phyloP scores from a whole-genome alignment of 2,113 vertebrate genomes.

The Tychaedon coryphoeus region DNA sequence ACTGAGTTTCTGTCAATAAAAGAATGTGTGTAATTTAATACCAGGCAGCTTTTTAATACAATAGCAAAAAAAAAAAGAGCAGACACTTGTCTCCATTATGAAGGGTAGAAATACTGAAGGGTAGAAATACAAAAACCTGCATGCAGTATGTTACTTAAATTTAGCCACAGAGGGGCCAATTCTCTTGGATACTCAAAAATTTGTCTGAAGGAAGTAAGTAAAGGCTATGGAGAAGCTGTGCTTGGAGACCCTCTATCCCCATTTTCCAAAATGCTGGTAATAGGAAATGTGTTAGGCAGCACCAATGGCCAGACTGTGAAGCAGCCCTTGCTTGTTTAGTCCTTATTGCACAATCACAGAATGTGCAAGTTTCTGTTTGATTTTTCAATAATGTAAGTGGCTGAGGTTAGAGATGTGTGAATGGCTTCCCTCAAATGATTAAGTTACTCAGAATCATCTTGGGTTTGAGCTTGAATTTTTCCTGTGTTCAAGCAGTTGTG shows the following conservation, averaged over 20 bases:
- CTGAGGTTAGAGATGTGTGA: not conserved
- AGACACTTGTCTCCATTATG: not conserved
- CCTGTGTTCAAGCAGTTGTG: not conserved
- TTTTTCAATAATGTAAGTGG: not conserved
- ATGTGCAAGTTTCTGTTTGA: not conserved
- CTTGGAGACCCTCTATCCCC: not conserved
- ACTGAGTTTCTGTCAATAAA: constrained; percentile 17
- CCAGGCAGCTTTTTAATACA: not conserved
- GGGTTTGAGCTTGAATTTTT: not conserved
- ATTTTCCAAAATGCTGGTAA: not conserved
- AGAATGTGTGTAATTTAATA: not conserved
- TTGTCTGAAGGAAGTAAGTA: not conserved
- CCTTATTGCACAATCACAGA: not conserved
- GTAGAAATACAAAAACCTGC: not conserved
- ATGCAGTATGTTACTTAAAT: not conserved
- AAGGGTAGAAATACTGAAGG: not conserved
- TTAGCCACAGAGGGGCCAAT: not conserved
- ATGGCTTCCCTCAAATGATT: not conserved
- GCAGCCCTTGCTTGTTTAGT: not conserved
- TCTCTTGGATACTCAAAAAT: not conserved
- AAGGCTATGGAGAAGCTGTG: not conserved
- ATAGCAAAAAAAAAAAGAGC: not conserved
- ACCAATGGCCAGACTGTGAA: not conserved
- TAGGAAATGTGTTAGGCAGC: not conserved
- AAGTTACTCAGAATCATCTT: not conserved